Evolutionary conservation across 2,888 invertebrate species (phyloP).

Genomic region (Tholera decimalis): DNA sequence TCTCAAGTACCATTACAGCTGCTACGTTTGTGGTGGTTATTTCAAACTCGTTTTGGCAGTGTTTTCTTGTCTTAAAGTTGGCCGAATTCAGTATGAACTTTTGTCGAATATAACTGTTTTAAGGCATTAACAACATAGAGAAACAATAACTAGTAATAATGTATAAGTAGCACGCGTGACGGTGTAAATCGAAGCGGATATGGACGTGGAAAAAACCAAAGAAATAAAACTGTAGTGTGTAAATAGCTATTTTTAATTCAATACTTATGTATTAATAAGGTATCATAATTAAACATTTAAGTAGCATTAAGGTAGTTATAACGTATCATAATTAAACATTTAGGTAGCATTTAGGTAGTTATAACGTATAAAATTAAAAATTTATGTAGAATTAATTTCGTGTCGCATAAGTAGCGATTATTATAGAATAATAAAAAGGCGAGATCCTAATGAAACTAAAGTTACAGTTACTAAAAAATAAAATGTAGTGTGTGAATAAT

Average conservation of each 20-base stretch:
- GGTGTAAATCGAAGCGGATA: slow-evolving; percentile 1
- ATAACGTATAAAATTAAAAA: background rate
- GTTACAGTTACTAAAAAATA: background rate
- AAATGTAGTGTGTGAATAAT: background rate
- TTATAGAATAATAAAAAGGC: background rate
- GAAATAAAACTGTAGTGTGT: slow-evolving; percentile 50
- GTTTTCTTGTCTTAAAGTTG: background rate
- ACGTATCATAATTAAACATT: background rate
- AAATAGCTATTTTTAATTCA: slow-evolving; percentile 21
- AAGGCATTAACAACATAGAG: slow-evolving; percentile 3
- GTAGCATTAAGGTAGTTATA: background rate
- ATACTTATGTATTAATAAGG: background rate
- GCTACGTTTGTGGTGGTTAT: too few relatives aligned
- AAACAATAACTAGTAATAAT: slow-evolving; percentile 9
- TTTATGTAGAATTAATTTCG: background rate
- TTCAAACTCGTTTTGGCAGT: too few relatives aligned
- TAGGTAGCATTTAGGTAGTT: background rate
- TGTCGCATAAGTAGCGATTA: background rate
- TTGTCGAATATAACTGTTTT: background rate
- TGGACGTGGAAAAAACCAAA: slow-evolving; percentile 35
- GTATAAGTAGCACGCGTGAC: slow-evolving; percentile 6
- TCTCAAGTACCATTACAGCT: too few relatives aligned
- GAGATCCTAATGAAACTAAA: too few relatives aligned
- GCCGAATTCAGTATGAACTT: background rate
- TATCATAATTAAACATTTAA: slow-evolving; percentile 2